Conservation (phyloP, 35 echinoderm and acorn worm species). For the Apostichopus californicus region DNA sequence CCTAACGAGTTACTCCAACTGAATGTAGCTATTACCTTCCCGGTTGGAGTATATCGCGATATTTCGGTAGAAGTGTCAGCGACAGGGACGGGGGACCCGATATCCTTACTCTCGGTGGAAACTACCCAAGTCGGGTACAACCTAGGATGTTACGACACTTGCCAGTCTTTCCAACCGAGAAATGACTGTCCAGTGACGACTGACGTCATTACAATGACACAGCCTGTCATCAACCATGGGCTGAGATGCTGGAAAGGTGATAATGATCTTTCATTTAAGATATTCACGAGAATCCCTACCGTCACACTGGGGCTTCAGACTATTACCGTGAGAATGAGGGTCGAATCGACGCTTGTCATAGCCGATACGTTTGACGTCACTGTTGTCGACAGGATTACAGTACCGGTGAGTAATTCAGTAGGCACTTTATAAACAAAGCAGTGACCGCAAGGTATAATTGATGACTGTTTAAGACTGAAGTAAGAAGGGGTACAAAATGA, state of each 20-base stretch:
- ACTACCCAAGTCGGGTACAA: conserved; percentile 6
- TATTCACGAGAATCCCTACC: not conserved
- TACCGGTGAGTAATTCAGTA: not conserved
- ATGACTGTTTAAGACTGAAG: no score
- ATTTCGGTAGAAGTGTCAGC: not conserved
- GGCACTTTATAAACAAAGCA: no score
- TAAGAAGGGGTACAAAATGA: no score
- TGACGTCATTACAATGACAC: not conserved
- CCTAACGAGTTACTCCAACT: conserved; percentile 20
- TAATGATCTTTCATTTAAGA: not conserved
- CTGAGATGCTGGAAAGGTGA: not conserved
- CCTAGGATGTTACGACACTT: conserved; percentile 15
- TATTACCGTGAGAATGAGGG: not conserved
- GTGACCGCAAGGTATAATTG: no score
- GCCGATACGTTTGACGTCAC: not conserved
- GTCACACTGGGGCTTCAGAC: not conserved
- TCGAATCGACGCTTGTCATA: not conserved
- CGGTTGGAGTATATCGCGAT: not conserved
- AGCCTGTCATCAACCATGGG: not conserved
- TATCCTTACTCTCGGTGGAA: not conserved
- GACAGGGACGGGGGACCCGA: no score
- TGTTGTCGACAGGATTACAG: not conserved
- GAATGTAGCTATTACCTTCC: not conserved
- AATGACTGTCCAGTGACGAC: not conserved
- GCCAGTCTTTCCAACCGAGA: conserved; percentile 1